Conservation (phyloP, 2,888 invertebrate species). For the Callyntrura sp. region DNA sequence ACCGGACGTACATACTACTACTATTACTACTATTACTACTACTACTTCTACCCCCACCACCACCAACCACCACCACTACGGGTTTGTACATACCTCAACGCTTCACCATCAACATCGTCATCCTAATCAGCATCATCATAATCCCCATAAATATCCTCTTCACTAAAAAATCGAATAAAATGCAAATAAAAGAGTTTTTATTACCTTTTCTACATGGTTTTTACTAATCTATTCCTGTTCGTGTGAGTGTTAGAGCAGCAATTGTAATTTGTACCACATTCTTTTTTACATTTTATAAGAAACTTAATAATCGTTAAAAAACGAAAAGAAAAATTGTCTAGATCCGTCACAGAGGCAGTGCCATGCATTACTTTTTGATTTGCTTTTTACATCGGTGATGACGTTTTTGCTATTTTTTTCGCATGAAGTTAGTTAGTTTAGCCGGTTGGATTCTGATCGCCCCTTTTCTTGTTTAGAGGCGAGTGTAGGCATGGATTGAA, state of each 20-base stretch:
- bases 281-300: background rate
- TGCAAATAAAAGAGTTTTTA: conserved; percentile 40
- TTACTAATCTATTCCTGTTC: conserved; percentile 35
- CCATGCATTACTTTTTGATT: conserved; percentile 1
- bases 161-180: conserved; percentile 50
- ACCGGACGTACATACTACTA: conserved; percentile 33
- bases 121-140: conserved; percentile 13
- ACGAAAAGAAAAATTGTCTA: background rate
- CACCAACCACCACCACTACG: no score
- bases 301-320: background rate
- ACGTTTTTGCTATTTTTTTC: no score
- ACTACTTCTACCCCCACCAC: no score
- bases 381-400: background rate
- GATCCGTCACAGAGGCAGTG: background rate
- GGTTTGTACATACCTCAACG: background rate
- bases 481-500: background rate
- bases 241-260: conserved; percentile 33
- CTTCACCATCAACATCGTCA: background rate
- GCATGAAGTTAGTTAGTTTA: background rate
- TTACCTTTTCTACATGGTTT: background rate
- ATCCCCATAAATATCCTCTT: conserved; percentile 42
- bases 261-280: conserved; percentile 17
- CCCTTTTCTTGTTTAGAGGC: background rate
- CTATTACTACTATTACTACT: no score
- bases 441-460: background rate